Conservation (phyloP, 2,113 vertebrate genomes). For the Panurus biarmicus region DNA sequence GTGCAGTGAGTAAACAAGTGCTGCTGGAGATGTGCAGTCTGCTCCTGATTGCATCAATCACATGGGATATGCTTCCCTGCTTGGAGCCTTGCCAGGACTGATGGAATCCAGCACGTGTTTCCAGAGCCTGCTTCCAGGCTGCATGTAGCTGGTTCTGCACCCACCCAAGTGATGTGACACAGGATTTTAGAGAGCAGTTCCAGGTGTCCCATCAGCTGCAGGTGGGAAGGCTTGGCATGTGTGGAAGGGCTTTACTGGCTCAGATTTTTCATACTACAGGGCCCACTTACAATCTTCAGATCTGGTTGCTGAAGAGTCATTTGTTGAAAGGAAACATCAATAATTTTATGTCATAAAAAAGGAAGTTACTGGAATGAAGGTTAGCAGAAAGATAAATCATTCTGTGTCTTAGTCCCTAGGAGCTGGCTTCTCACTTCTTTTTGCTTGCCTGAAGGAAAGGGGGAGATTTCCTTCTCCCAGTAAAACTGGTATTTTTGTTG, state of each 20-base stretch:
- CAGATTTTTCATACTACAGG: background rate
- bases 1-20: background rate
- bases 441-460: background rate
- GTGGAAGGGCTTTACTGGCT: background rate
- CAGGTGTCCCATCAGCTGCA: background rate
- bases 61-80: background rate
- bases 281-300: background rate
- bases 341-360: background rate
- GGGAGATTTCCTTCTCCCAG: background rate
- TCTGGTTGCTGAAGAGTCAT: background rate
- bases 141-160: background rate
- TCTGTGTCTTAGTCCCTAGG: background rate
- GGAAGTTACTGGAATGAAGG: background rate
- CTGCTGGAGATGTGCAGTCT: background rate
- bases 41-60: background rate
- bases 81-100: background rate
- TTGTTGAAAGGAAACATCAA: background rate
- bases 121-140: background rate
- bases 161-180: background rate
- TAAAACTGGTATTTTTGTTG: background rate
- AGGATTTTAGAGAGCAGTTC: background rate
- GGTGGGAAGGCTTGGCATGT: fast-evolving
- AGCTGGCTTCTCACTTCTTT: background rate
- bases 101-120: background rate
- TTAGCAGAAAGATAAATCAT: background rate